Percentiles rank a stretch among this genome's conserved stretches.
These are phyloP conservation scores for Scleropages formosus DNA, from an alignment of 2,797 vertebrate species.

Conservation along the genomic window DNA sequence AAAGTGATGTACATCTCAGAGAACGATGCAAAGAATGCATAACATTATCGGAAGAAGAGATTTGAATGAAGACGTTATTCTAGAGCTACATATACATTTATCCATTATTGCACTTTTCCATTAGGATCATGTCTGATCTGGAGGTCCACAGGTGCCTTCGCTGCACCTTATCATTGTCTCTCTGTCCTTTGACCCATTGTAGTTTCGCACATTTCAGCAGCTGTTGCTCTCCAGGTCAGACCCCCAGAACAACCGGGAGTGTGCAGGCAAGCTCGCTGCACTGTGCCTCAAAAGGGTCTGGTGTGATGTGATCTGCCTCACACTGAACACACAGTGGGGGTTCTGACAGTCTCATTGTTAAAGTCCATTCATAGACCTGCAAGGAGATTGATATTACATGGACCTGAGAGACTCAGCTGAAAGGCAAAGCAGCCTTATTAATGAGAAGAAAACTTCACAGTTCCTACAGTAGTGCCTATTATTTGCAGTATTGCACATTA, in stretches of 20 bases:
- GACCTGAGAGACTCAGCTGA: neutral
- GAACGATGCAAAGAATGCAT: no score
- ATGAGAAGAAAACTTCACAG: neutral
- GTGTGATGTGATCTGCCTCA: neutral
- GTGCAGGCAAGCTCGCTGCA: no score
- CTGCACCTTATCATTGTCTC: conserved; percentile 43
- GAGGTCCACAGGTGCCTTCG: conserved; percentile 3
- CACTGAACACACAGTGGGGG: neutral
- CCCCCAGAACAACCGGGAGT: conserved; percentile 39
- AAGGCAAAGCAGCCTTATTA: neutral
- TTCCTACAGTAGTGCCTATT: neutral
- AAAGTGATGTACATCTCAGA: no score
- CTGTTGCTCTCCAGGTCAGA: conserved; percentile 54
- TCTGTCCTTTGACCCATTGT: conserved; percentile 55
- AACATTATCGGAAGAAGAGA: no score
- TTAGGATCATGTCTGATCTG: neutral
- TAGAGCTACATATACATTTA: no score
- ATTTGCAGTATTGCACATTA: neutral
- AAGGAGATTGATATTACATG: neutral
- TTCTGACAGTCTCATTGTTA: neutral
- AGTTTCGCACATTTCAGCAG: conserved; percentile 52
- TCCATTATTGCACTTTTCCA: no score
- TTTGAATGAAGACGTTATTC: no score
- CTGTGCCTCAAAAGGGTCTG: neutral
- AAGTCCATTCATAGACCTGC: neutral